phyloP scores from a whole-genome alignment of 2,113 vertebrate species.

The Takifugu flavidus region DNA sequence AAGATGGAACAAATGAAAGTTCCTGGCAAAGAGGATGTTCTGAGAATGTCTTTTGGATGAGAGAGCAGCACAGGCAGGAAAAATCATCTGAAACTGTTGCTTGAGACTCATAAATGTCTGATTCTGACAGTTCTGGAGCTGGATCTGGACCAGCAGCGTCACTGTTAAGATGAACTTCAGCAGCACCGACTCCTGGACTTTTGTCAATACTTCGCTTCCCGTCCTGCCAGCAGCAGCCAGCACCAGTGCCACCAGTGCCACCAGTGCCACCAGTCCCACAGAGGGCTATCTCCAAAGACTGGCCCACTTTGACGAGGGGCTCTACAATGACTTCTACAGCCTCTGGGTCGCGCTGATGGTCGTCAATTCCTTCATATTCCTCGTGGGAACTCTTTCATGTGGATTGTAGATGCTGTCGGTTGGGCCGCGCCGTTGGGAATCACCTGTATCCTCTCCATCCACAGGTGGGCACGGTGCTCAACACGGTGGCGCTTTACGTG shows the following conservation, averaged over 20 bases:
- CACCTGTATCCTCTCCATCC: not conserved
- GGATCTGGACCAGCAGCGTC: not conserved
- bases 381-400: slow-evolving; percentile 59
- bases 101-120: not conserved
- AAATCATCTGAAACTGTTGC: too few relatives aligned
- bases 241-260: slow-evolving; percentile 53
- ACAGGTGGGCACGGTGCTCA: slow-evolving; percentile 86
- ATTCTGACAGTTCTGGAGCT: slow-evolving; percentile 21
- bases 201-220: slow-evolving; percentile 58
- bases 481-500: slow-evolving; percentile 87
- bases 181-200: slow-evolving; percentile 48
- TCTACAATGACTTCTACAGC: slow-evolving; percentile 81
- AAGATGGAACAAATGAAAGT: not conserved
- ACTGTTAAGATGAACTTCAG: slow-evolving; percentile 40
- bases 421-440: not conserved
- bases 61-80: too few relatives aligned
- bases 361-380: slow-evolving; percentile 85
- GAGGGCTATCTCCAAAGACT: slow-evolving; percentile 79
- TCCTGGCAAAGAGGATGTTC: too few relatives aligned
- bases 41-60: too few relatives aligned
- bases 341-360: slow-evolving; percentile 87
- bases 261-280: slow-evolving; percentile 39
- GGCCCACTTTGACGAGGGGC: slow-evolving; percentile 80
- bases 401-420: not conserved
- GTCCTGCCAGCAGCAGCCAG: slow-evolving; percentile 3